Conservation (phyloP, 2,888 invertebrate species). For the Drosophila glabriapex region DNA sequence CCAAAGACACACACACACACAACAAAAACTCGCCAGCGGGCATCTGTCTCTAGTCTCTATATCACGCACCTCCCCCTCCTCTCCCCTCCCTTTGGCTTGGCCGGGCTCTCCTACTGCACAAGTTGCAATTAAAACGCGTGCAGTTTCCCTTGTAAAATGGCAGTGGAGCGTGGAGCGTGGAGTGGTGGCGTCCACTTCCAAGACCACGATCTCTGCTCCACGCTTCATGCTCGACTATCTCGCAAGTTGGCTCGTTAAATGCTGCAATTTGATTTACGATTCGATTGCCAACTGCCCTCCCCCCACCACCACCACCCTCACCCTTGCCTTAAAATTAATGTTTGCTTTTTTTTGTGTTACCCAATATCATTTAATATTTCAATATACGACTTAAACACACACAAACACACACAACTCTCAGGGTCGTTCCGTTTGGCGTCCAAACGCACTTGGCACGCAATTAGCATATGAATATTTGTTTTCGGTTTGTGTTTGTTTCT, state of each 20-base stretch:
- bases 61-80: background rate
- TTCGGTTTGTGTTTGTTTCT: slow-evolving; percentile 13
- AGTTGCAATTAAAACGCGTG: slow-evolving; percentile 65
- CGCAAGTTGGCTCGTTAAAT: slow-evolving; percentile 46
- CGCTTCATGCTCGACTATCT: slow-evolving; percentile 16
- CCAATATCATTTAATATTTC: slow-evolving; percentile 54
- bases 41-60: slow-evolving; percentile 18
- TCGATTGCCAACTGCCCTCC: slow-evolving; percentile 33
- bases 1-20: slow-evolving; percentile 13
- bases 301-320: background rate
- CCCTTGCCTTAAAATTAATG: background rate
- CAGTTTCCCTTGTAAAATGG: slow-evolving; percentile 59
- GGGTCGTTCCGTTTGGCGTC: slow-evolving; percentile 68
- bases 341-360: slow-evolving; percentile 37
- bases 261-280: slow-evolving; percentile 66
- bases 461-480: slow-evolving; percentile 67
- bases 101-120: background rate
- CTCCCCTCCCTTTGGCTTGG: background rate
- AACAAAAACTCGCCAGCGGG: slow-evolving; percentile 12
- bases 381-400: slow-evolving; percentile 22
- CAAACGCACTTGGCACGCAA: slow-evolving; percentile 69
- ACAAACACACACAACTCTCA: slow-evolving; percentile 24
- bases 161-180: slow-evolving; percentile 55
- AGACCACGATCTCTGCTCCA: slow-evolving; percentile 25
- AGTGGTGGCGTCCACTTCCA: slow-evolving; percentile 45